Base-by-base conservation (phyloP, 92 coral and sea anemone genomes). In the Ricordea florida region DNA sequence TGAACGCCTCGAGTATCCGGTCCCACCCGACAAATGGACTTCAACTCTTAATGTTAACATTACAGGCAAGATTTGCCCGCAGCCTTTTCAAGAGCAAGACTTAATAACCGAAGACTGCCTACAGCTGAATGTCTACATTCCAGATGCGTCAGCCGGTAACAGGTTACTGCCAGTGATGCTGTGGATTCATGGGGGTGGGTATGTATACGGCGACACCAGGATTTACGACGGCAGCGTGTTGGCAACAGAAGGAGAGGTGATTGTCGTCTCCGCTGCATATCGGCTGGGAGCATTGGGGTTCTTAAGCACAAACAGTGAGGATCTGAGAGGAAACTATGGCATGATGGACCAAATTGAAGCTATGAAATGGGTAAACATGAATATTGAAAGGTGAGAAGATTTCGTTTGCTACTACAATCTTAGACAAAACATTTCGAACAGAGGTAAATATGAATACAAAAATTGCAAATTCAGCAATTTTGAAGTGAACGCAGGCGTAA, bases 161-260 rank as follows among this genome's bases (percentile, higher is more conserved):
- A 26, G 15, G 16, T 10, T 23, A 0, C 72, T 74, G 0, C 15
- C 81, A n/a, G 81, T 74, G 22, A 74, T 74, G 72, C 36, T 62
- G 32, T 74, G 72, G 72, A 74, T 74, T 35, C 81, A 74, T 24
- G 81, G 72, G 0, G 81, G 81, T 3, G 67, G 14, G 13, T 49
- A 32, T 6, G 10, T 25, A 1, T 8, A 5, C 5, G 61, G 69
- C 3, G 65, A 56, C n/a, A 62, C 57, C 16, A 6, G 55, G 14
- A 0, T 34, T 8, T 74, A 47, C 50, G 81, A 74, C 10, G 81
- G 81, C 14, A 58, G 71, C 25, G 46, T 60, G 20, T 22, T 74
- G 25, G 81, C 81, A 5, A 74, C 61, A 0, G 36, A 43, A n/a
- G 57, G 68, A 14, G 29, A 74, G 52, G 81, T 74, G 25, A 74